phyloP scores from a whole-genome alignment of 1,140 invertebrate species.

The Aphidius gifuensis region DNA sequence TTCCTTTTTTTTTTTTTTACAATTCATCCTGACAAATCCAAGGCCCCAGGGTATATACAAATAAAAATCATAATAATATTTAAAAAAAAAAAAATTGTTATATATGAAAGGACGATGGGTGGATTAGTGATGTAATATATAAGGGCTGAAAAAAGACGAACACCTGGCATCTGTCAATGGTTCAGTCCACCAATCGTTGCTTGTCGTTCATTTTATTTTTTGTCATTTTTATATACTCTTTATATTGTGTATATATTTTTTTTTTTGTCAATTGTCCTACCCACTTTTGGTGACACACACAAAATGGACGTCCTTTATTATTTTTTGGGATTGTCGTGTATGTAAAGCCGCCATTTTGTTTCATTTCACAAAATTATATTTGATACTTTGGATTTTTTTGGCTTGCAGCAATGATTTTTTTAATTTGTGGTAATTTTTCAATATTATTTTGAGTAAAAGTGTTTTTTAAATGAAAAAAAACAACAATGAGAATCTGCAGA shows the following conservation, averaged over 20 bases:
- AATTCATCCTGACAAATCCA: conserved; percentile 12
- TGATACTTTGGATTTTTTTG: too few species aligned
- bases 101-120: conserved; percentile 43
- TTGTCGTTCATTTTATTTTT: conserved; percentile 18
- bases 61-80: conserved; percentile 16
- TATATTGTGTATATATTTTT: too few species aligned
- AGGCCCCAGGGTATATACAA: conserved; percentile 5
- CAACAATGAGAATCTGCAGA: too few species aligned
- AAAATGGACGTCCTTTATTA: conserved; percentile 16
- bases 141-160: conserved; percentile 28
- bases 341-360: not conserved
- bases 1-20: conserved; percentile 21
- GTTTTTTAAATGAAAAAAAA: too few species aligned
- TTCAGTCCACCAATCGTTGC: conserved; percentile 10
- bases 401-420: too few species aligned
- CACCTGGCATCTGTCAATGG: conserved; percentile 47
- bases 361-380: too few species aligned
- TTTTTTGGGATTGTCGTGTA: not conserved
- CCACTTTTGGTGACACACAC: conserved; percentile 26
- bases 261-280: conserved; percentile 18
- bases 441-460: too few species aligned
- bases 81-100: too few species aligned
- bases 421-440: too few species aligned
- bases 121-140: conserved; percentile 52
- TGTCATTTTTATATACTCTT: conserved; percentile 32